These are phyloP conservation scores for Sinotaia quadrata DNA, from an alignment of 2,888 invertebrate species.

Conservation along the genomic window DNA sequence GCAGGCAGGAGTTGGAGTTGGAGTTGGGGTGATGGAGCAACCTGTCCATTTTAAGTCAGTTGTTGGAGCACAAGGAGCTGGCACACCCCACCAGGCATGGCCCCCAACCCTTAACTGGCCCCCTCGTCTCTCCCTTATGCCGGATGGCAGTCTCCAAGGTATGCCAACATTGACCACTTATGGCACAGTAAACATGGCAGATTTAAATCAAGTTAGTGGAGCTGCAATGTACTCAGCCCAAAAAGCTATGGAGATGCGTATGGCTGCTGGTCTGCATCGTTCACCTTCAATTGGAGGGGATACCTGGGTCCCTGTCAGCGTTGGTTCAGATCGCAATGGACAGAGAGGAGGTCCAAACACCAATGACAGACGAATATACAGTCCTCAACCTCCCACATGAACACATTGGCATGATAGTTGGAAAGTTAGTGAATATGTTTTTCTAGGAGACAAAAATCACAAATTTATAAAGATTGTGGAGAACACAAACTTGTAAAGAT, in stretches of 20 bases:
- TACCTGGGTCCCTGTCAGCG: slow-evolving; percentile 25
- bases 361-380: slow-evolving; percentile 21
- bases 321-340: slow-evolving; percentile 10
- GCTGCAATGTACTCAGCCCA: slow-evolving; percentile 39
- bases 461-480: too few species aligned
- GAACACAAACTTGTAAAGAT: too few species aligned
- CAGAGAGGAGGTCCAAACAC: slow-evolving; percentile 23
- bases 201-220: slow-evolving; percentile 27
- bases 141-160: slow-evolving; percentile 20
- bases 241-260: slow-evolving; percentile 42
- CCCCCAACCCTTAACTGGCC: slow-evolving; percentile 35
- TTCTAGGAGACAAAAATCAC: too few species aligned
- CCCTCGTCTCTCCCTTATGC: slow-evolving; percentile 27
- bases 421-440: too few species aligned
- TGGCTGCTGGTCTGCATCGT: slow-evolving; percentile 31
- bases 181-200: slow-evolving; percentile 36
- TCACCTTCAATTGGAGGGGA: slow-evolving; percentile 18
- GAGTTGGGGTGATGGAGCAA: slow-evolving; percentile 33
- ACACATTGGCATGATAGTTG: too few species aligned
- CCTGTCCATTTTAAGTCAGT: slow-evolving; percentile 39
- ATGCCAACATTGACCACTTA: slow-evolving; percentile 30
- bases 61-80: slow-evolving; percentile 31
- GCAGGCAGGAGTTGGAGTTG: slow-evolving; percentile 19
- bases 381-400: slow-evolving; percentile 24
- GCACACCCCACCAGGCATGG: slow-evolving; percentile 35